Evolutionary conservation across 2,113 vertebrate genomes (phyloP).

Genomic region (Bagarius yarrelli): DNA sequence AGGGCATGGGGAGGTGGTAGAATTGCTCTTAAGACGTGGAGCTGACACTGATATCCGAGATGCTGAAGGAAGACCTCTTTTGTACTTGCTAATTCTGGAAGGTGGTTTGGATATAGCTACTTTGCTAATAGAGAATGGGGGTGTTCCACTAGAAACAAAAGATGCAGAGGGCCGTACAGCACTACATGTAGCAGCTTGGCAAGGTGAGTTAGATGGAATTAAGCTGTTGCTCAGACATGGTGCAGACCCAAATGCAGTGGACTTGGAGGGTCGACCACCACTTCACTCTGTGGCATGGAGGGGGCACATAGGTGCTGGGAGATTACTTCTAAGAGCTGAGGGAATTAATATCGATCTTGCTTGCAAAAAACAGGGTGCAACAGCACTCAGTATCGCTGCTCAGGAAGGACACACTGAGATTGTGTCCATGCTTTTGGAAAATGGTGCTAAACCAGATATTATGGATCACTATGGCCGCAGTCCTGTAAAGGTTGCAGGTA

Average conservation of each 20-base stretch:
- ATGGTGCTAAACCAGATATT: conserved; percentile 70
- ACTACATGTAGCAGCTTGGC: conserved; percentile 77
- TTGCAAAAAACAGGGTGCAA: conserved; percentile 74
- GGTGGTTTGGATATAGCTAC: conserved; percentile 62
- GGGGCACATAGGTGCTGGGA: conserved; percentile 65
- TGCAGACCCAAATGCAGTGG: conserved; percentile 71
- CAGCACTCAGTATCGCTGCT: conserved; percentile 73
- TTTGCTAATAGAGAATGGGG: conserved; percentile 74
- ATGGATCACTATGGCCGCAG: conserved; percentile 73
- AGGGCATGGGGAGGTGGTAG: conserved; percentile 66
- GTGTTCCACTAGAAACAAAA: conserved; percentile 68
- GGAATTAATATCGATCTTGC: conserved; percentile 66
- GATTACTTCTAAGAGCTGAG: conserved; percentile 59
- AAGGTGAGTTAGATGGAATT: conserved; percentile 65
- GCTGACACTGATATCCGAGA: conserved; percentile 74
- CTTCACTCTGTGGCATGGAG: conserved; percentile 77
- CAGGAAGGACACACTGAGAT: conserved; percentile 74
- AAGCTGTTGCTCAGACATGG: conserved; percentile 68
- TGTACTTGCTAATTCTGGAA: conserved; percentile 76
- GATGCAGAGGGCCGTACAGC: conserved; percentile 76
- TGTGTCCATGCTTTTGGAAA: conserved; percentile 70
- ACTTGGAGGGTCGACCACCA: conserved; percentile 70
- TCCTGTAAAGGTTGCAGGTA: conserved; percentile 74
- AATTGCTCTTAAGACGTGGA: conserved; percentile 72
- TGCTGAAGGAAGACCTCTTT: conserved; percentile 73